Conservation (phyloP, 2,888 invertebrate species). For the Hermaeophaga mercurialis region DNA sequence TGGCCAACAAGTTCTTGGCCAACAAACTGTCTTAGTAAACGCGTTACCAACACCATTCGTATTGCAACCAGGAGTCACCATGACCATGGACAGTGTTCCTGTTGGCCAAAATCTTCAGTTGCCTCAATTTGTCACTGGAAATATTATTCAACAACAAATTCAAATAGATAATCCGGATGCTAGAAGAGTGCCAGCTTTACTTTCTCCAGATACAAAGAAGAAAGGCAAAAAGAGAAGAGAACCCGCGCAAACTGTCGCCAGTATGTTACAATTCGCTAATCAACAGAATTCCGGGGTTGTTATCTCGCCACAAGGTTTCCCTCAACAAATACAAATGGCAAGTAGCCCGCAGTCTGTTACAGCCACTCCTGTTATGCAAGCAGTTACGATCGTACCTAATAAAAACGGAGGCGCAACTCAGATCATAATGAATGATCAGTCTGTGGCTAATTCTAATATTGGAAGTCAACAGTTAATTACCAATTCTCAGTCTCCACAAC, state of each 20-base stretch:
- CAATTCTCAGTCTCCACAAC: slow-evolving; percentile 58
- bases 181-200: slow-evolving; percentile 55
- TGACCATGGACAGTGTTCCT: slow-evolving; percentile 71
- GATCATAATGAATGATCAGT: slow-evolving; percentile 77
- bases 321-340: slow-evolving; percentile 75
- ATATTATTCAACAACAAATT: slow-evolving; percentile 65
- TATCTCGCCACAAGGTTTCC: slow-evolving; percentile 64
- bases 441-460: slow-evolving; percentile 61
- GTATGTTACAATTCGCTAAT: slow-evolving; percentile 71
- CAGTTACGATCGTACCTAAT: slow-evolving; percentile 76
- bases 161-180: slow-evolving; percentile 64
- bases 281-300: slow-evolving; percentile 69
- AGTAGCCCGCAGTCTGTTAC: slow-evolving; percentile 70
- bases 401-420: slow-evolving; percentile 75
- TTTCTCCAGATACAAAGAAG: slow-evolving; percentile 73
- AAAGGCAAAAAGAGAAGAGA: slow-evolving; percentile 74
- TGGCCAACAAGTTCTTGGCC: slow-evolving; percentile 70
- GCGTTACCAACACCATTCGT: slow-evolving; percentile 78
- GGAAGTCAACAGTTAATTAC: slow-evolving; percentile 73
- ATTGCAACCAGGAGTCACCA: slow-evolving; percentile 73
- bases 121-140: slow-evolving; percentile 71
- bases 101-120: slow-evolving; percentile 70
- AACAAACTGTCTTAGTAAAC: slow-evolving; percentile 80
- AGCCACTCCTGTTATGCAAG: slow-evolving; percentile 74
- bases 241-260: slow-evolving; percentile 70